Base-by-base conservation (phyloP, 2,113 vertebrate species). In the Astur gentilis region DNA sequence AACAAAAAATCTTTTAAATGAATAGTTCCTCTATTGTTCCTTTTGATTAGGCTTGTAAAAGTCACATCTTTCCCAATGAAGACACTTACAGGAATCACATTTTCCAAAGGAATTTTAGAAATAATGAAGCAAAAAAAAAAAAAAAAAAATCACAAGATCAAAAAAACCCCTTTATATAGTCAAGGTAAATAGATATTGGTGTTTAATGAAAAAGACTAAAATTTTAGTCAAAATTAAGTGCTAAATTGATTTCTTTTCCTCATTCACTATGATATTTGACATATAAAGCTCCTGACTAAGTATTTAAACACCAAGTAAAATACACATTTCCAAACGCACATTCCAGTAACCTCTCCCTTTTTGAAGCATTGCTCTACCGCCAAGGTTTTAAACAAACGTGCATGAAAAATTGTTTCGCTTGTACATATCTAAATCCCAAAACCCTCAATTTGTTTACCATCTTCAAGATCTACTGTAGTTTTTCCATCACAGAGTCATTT, bases 371-470 rank as follows among this genome's bases (percentile, higher is more conserved):
- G 45, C 26, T n/a, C 34, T 29, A 7, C 3, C 16, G 13, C 7
- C 9, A 40, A 50, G 6, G 3, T 54, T 86, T 73, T 83, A 61
- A 94, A 73, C 7, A 70, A 47, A 83, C 0, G 10, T 4, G 4
- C 22, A 66, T 11, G 9, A 49, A 70, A 66, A 76, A 42, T 5
- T 34, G 19, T 79, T 83, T 40, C 45, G 47, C 4, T 69, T 29
- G 19, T 11, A n/a, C 7, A 21, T 15, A 50, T 1, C 31, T n/a
- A 73, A 77, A 31, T 26, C 21, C 42, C 64, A 12, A 77, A 58
- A 0, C 3, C 4, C 7, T 86, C 26, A 4, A 4, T 5, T 9
- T 40, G 6, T n/a, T 73, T 60, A 31, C 19, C 27, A 54, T 15
- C 22, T 66, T 71, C 50, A 44, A 44, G 7, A 58, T 12, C 34